These are phyloP conservation scores for Propithecus perrieri DNA, from an alignment of 2,797 vertebrate genomes.

Conservation along the genomic window DNA sequence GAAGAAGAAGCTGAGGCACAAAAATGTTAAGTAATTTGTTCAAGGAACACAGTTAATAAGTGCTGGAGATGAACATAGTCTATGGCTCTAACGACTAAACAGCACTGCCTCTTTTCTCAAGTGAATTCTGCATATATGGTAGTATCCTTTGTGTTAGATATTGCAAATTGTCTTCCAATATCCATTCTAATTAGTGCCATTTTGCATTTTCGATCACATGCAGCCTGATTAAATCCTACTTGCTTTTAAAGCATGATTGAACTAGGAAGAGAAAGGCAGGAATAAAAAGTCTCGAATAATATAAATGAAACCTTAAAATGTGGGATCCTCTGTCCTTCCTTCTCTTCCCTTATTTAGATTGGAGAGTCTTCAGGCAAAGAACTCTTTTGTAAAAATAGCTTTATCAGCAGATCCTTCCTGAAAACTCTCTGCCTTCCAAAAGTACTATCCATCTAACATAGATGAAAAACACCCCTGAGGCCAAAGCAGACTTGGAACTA, in stretches of 20 bases:
- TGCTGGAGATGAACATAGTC: neutral
- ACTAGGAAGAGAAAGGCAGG: neutral
- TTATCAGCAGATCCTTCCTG: neutral
- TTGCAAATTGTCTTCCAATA: neutral
- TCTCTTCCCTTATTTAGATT: neutral
- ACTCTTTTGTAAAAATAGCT: neutral
- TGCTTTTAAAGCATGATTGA: slow-evolving; percentile 16
- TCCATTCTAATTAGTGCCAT: neutral
- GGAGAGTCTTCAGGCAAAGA: neutral
- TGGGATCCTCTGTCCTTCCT: neutral
- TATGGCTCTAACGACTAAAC: neutral
- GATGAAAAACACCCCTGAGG: neutral
- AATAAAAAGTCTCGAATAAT: neutral
- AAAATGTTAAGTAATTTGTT: neutral
- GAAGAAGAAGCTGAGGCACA: neutral
- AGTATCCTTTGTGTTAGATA: neutral
- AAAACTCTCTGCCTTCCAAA: slow-evolving; percentile 16
- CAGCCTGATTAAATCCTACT: neutral
- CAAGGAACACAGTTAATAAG: neutral
- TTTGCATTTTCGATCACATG: neutral
- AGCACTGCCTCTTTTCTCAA: neutral
- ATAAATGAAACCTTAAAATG: neutral
- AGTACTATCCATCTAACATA: neutral
- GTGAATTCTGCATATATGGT: neutral
- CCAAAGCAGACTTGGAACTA: neutral